phyloP scores from a whole-genome alignment of 2,113 vertebrate species.

The Spermophilus dauricus region DNA sequence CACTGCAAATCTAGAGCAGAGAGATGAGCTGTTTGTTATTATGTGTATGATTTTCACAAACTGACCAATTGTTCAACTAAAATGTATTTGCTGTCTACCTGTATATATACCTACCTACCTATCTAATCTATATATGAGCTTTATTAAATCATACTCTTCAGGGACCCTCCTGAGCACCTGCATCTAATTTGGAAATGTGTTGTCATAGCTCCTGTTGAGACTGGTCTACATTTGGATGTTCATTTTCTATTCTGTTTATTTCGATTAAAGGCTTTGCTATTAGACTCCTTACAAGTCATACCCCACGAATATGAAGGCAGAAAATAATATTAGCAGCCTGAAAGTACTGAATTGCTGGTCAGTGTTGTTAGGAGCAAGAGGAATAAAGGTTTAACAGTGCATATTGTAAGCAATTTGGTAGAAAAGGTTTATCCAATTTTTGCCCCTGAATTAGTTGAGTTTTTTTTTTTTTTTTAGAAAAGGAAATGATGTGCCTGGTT shows the following conservation, averaged over 20 bases:
- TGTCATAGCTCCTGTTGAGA: conserved; percentile 68
- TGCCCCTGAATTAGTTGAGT: conserved; percentile 66
- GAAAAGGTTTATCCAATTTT: conserved; percentile 65
- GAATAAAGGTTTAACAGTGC: neutral
- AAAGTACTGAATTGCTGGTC: conserved; percentile 59
- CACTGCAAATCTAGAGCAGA: conserved; percentile 31
- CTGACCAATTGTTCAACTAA: conserved; percentile 61
- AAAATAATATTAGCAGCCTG: conserved; percentile 28
- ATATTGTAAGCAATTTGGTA: conserved; percentile 51
- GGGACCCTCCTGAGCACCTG: conserved; percentile 56
- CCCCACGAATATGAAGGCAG: conserved; percentile 67
- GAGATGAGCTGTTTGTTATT: conserved; percentile 55
- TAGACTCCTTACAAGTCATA: conserved; percentile 66
- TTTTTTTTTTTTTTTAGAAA: neutral
- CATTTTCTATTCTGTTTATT: conserved; percentile 77
- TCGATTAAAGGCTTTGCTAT: conserved; percentile 73
- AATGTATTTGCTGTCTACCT: conserved; percentile 30
- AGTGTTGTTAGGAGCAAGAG: conserved; percentile 60
- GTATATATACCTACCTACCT: neutral
- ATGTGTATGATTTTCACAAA: conserved; percentile 3
- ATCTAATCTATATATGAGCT: neutral
- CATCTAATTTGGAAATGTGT: conserved; percentile 76
- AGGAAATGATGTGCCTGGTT: conserved; percentile 70
- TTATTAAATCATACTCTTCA: conserved; percentile 56
- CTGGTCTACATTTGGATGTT: conserved; percentile 68